phyloP scores from a whole-genome alignment of 1,140 invertebrate species.

The Carcinoscorpius rotundicauda region DNA sequence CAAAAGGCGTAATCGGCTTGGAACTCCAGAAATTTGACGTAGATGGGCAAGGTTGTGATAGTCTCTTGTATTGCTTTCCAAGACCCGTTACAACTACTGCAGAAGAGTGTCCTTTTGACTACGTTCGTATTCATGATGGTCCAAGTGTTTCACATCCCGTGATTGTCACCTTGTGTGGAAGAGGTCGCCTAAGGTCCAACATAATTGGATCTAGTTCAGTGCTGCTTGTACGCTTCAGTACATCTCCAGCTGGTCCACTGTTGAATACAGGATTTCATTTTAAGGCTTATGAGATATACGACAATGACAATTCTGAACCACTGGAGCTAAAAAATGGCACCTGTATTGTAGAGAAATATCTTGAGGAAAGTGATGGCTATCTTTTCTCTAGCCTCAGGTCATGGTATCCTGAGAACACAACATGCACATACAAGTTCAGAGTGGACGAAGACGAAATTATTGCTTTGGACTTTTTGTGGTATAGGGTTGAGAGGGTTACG shows the following conservation, averaged over 20 bases:
- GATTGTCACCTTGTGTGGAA: slow-evolving; percentile 83
- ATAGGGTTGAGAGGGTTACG: slow-evolving; percentile 23
- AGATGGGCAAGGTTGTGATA: slow-evolving; percentile 82
- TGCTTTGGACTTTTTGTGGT: slow-evolving; percentile 22
- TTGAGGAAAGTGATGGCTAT: too few species aligned
- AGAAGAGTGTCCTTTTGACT: slow-evolving; percentile 80
- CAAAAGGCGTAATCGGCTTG: slow-evolving; percentile 20
- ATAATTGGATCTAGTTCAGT: slow-evolving; percentile 82
- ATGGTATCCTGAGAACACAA: slow-evolving; percentile 25
- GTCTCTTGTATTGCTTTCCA: slow-evolving; percentile 89
- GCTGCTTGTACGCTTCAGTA: slow-evolving; percentile 80
- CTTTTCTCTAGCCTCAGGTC: slow-evolving; percentile 21
- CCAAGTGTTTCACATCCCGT: slow-evolving; percentile 69
- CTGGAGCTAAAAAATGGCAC: slow-evolving; percentile 3
- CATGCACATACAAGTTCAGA: slow-evolving; percentile 23
- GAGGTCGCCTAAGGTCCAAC: slow-evolving; percentile 86
- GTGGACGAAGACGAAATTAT: slow-evolving; percentile 20
- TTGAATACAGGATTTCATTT: slow-evolving; percentile 27
- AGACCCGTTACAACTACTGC: slow-evolving; percentile 47
- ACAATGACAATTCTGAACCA: slow-evolving; percentile 14
- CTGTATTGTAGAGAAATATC: too few species aligned
- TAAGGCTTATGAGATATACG: slow-evolving; percentile 20
- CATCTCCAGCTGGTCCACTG: slow-evolving; percentile 53
- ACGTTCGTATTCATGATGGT: slow-evolving; percentile 77
- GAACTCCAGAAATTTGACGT: slow-evolving; percentile 54